Evolutionary conservation across 2,113 vertebrate genomes (phyloP).

Genomic region (Uria lomvia): DNA sequence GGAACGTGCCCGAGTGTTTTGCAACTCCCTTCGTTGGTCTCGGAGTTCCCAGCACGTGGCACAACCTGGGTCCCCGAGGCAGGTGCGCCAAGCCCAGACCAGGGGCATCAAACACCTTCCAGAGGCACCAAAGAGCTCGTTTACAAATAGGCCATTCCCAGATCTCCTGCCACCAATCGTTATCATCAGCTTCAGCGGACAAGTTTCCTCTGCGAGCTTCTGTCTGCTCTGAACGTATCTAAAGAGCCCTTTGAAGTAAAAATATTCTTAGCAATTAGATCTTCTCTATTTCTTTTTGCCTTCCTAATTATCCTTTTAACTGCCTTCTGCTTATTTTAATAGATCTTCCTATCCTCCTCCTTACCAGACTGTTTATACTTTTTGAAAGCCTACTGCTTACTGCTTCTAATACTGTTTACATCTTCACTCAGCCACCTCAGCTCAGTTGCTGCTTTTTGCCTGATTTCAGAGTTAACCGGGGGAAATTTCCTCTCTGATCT

Average conservation of each 20-base stretch:
- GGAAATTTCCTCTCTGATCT: slow-evolving; percentile 47
- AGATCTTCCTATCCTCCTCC: slow-evolving; percentile 56
- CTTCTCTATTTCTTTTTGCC: slow-evolving; percentile 50
- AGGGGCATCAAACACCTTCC: not conserved
- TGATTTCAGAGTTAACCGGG: not conserved
- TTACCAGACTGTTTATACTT: slow-evolving; percentile 64
- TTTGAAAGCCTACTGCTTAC: slow-evolving; percentile 58
- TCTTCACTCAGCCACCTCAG: slow-evolving; percentile 48
- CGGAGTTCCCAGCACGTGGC: not conserved
- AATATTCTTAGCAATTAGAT: slow-evolving; percentile 55
- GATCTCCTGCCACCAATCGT: not conserved
- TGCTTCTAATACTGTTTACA: slow-evolving; percentile 59
- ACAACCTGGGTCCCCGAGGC: not conserved
- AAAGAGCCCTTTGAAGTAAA: slow-evolving; percentile 42
- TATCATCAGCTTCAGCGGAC: not conserved
- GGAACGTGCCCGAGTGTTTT: rapidly evolving
- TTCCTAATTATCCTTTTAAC: slow-evolving; percentile 68
- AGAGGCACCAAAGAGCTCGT: not conserved
- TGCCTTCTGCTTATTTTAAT: slow-evolving; percentile 69
- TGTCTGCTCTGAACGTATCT: not conserved
- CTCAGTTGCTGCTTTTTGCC: slow-evolving; percentile 8
- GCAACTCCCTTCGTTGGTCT: not conserved
- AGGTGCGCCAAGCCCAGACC: not conserved
- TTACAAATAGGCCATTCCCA: rapidly evolving
- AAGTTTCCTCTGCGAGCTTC: not conserved